phyloP scores from a whole-genome alignment of 64 coral and sea anemone species.

The Orbicella faveolata region DNA sequence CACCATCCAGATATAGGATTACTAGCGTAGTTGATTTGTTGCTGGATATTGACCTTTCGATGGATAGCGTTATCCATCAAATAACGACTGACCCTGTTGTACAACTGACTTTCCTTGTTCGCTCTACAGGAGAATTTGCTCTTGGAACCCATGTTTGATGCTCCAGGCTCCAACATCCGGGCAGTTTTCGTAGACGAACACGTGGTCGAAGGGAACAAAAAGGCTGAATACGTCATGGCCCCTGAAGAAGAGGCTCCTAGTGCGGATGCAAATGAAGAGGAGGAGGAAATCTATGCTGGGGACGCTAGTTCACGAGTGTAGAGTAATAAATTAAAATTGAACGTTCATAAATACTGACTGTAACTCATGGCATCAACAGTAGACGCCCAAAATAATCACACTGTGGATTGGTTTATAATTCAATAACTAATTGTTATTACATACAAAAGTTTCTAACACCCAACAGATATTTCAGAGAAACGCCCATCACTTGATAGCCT shows the following conservation, averaged over 20 bases:
- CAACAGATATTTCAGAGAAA: neutral
- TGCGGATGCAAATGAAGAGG: slow-evolving; percentile 13
- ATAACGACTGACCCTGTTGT: neutral
- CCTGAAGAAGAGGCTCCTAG: slow-evolving; percentile 52
- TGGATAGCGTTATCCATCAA: too few species aligned
- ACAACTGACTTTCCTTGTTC: neutral
- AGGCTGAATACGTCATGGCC: slow-evolving; percentile 69
- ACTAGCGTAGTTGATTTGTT: too few species aligned
- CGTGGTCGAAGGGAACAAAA: slow-evolving; percentile 79
- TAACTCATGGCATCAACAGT: neutral
- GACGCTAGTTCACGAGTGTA: slow-evolving; percentile 28
- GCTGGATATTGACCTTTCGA: too few species aligned
- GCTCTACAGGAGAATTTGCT: slow-evolving; percentile 82
- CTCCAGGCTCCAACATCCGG: slow-evolving; percentile 83
- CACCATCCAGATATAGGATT: too few species aligned
- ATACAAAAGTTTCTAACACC: neutral
- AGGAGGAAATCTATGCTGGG: slow-evolving; percentile 30
- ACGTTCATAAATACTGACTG: too few species aligned
- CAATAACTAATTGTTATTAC: neutral
- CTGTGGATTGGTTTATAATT: neutral
- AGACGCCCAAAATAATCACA: neutral
- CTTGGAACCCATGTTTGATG: slow-evolving; percentile 96
- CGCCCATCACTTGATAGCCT: neutral
- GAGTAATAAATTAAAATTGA: neutral
- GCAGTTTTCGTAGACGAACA: slow-evolving; percentile 72